These are phyloP conservation scores for Chymomyza fuscimana DNA, from an alignment of 2,888 invertebrate species.

Conservation along the genomic window DNA sequence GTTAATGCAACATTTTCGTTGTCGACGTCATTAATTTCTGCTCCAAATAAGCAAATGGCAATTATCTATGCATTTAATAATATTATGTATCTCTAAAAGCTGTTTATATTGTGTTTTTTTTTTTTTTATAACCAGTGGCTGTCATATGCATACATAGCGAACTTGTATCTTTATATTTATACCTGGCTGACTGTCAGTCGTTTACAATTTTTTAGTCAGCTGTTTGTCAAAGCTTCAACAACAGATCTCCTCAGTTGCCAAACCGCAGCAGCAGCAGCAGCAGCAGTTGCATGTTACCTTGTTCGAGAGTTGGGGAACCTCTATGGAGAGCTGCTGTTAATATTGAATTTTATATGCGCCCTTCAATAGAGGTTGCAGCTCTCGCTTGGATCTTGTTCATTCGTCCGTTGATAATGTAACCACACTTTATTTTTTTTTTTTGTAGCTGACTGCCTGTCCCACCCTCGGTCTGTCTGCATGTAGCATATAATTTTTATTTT, in stretches of 20 bases:
- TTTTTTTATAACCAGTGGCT: background rate
- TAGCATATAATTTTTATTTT: slow-evolving; percentile 5
- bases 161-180: background rate
- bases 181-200: background rate
- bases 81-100: slow-evolving; percentile 58
- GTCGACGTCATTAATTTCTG: slow-evolving; percentile 36
- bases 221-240: background rate
- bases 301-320: background rate
- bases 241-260: background rate
- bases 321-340: background rate
- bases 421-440: slow-evolving; percentile 54
- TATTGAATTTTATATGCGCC: background rate
- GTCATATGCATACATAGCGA: background rate
- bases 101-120: slow-evolving; percentile 27
- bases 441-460: background rate
- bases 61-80: slow-evolving; percentile 41
- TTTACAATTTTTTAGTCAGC: background rate
- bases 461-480: background rate
- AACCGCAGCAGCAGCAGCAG: background rate
- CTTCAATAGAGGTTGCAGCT: slow-evolving; percentile 11
- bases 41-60: slow-evolving; percentile 71
- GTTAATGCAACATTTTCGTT: slow-evolving; percentile 58
- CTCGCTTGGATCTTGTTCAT: slow-evolving; percentile 47
- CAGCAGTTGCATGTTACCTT: slow-evolving; percentile 10
- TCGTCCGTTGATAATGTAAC: slow-evolving; percentile 70